phyloP scores from a whole-genome alignment of 2,888 invertebrate genomes.

The Rosalia funebris region DNA sequence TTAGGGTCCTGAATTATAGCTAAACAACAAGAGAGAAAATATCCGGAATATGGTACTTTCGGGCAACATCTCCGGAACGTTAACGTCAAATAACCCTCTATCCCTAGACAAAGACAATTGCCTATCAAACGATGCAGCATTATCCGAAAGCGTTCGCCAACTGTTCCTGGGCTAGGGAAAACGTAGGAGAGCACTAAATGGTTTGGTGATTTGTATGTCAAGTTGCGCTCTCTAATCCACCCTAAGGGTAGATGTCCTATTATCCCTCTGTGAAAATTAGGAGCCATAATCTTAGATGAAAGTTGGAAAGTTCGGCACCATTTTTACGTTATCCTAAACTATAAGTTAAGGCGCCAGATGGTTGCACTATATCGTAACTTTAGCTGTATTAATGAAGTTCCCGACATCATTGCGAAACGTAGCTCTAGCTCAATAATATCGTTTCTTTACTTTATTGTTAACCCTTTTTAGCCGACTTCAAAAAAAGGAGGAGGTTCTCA shows the following conservation, averaged over 20 bases:
- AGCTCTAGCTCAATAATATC: too few relatives aligned
- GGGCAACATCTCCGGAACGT: not conserved
- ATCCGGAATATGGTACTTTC: not conserved
- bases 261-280: conserved; percentile 16
- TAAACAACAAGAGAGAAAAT: conserved; percentile 1
- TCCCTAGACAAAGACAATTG: conserved; percentile 3
- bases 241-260: conserved; percentile 1
- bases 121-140: conserved; percentile 8
- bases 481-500: too few relatives aligned
- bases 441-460: too few relatives aligned
- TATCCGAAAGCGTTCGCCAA: conserved; percentile 10
- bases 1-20: conserved; percentile 5
- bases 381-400: not conserved
- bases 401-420: not conserved
- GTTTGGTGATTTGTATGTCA: conserved; percentile 15
- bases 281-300: conserved; percentile 2
- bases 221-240: conserved; percentile 10
- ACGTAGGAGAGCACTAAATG: conserved; percentile 10
- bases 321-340: conserved; percentile 1
- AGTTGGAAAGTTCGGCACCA: conserved; percentile 3
- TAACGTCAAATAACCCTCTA: not conserved
- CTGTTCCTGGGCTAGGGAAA: not conserved
- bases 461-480: too few relatives aligned
- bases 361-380: not conserved
- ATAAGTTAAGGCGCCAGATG: not conserved